These are phyloP conservation scores for Athene cunicularia DNA, from an alignment of 2,113 vertebrate species.

Conservation along the genomic window DNA sequence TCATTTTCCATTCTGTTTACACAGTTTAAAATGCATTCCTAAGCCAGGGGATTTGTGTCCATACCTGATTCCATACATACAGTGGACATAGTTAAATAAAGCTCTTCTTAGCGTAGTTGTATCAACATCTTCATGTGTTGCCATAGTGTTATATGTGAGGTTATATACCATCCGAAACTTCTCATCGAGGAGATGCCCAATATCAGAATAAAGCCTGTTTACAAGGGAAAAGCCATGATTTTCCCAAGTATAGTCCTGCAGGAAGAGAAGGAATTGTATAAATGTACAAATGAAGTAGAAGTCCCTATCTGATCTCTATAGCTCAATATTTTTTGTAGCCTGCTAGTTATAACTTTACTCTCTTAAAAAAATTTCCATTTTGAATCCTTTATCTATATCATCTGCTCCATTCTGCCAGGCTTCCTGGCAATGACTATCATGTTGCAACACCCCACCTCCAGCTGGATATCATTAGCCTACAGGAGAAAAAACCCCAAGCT, in stretches of 20 bases:
- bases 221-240: constrained; percentile 88
- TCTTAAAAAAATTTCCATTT: not conserved
- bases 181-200: constrained; percentile 85
- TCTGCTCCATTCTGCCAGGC: not conserved
- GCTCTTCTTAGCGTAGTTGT: constrained; percentile 83
- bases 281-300: not conserved
- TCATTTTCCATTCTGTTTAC: not conserved
- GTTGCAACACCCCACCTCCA: not conserved
- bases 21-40: not conserved
- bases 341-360: not conserved
- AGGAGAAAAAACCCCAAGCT: not conserved
- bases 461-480: not conserved
- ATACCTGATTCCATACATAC: constrained; percentile 90
- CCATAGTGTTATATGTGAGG: constrained; percentile 87
- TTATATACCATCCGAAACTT: constrained; percentile 87
- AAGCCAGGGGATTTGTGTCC: not conserved
- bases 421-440: not conserved
- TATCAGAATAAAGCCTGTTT: constrained; percentile 87
- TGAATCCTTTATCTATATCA: not conserved
- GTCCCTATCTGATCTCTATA: not conserved
- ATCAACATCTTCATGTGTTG: constrained; percentile 82
- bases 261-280: not conserved
- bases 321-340: not conserved
- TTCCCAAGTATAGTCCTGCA: constrained; percentile 88
- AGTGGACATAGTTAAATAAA: constrained; percentile 89